These are phyloP conservation scores for Spatula clypeata DNA, from an alignment of 2,797 vertebrate genomes.

Conservation along the genomic window DNA sequence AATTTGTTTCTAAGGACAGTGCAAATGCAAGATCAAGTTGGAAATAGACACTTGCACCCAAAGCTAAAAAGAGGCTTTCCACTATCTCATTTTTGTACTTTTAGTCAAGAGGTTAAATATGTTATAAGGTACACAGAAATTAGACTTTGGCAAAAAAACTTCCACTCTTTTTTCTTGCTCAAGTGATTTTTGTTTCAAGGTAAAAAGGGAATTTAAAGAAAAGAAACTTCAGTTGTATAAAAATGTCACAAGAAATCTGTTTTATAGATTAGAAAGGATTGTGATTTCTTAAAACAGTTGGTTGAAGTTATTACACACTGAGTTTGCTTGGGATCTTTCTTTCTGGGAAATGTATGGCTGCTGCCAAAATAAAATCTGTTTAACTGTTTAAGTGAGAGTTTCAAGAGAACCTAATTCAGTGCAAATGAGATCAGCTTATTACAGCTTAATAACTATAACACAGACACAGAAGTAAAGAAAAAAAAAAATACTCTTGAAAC, in stretches of 20 bases:
- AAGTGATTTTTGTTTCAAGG: neutral
- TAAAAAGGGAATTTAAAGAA: conserved; percentile 31
- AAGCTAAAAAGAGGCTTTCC: neutral
- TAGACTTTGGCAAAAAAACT: neutral
- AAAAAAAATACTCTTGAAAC: neutral
- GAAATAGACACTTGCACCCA: neutral
- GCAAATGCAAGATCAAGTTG: neutral
- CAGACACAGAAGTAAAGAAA: neutral
- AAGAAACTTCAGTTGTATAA: neutral
- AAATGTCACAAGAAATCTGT: conserved; percentile 23
- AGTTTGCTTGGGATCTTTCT: conserved; percentile 47
- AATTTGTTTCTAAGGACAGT: neutral
- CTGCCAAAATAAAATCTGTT: conserved; percentile 58
- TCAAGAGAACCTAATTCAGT: conserved; percentile 22
- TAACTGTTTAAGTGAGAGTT: conserved; percentile 47
- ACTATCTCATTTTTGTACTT: neutral
- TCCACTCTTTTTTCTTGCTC: neutral
- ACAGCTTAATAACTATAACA: conserved; percentile 54
- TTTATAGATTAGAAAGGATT: conserved; percentile 53
- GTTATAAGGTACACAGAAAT: neutral
- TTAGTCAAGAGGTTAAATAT: neutral
- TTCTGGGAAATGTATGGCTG: conserved; percentile 38
- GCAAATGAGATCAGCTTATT: conserved; percentile 53
- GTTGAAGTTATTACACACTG: conserved; percentile 36
- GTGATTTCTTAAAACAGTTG: conserved; percentile 34